These are phyloP conservation scores for Syngnathus acus DNA, from an alignment of 2,797 vertebrate species.

Conservation along the genomic window DNA sequence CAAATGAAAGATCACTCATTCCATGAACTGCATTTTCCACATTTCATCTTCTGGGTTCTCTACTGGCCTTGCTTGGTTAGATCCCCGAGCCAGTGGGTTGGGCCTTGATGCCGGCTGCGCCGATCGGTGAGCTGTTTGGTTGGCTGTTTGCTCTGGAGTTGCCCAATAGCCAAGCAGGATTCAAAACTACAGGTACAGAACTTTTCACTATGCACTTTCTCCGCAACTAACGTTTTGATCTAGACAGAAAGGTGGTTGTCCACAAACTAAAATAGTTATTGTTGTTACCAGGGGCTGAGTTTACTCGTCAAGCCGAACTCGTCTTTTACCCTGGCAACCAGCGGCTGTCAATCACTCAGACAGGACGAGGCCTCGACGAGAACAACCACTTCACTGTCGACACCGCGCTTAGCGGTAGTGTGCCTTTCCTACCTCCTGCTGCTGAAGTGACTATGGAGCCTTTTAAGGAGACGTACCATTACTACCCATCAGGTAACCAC, in stretches of 20 bases:
- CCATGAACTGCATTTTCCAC: background rate
- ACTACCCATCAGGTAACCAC: constrained; percentile 78
- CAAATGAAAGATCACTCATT: background rate
- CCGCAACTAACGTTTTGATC: background rate
- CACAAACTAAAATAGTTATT: background rate
- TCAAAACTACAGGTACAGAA: constrained; percentile 80
- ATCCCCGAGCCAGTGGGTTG: constrained; percentile 79
- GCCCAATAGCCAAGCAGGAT: constrained; percentile 82
- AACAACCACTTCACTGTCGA: constrained; percentile 83
- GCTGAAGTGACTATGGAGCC: constrained; percentile 75
- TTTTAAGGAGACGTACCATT: constrained; percentile 84
- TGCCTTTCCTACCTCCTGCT: constrained; percentile 76
- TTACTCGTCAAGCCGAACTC: constrained; percentile 77
- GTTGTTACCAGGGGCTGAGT: constrained; percentile 75
- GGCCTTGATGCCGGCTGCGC: constrained; percentile 81
- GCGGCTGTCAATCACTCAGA: constrained; percentile 76
- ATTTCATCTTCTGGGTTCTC: background rate
- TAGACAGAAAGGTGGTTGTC: background rate
- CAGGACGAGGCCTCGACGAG: constrained; percentile 75
- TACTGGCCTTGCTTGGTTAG: constrained; percentile 30
- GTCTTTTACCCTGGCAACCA: constrained; percentile 83
- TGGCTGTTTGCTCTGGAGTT: constrained; percentile 94
- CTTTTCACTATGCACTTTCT: background rate
- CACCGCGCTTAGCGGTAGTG: constrained; percentile 75
- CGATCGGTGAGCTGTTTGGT: constrained; percentile 84